Evolutionary conservation across 2,888 invertebrate species (phyloP).

Genomic region (Cephus pulcher): DNA sequence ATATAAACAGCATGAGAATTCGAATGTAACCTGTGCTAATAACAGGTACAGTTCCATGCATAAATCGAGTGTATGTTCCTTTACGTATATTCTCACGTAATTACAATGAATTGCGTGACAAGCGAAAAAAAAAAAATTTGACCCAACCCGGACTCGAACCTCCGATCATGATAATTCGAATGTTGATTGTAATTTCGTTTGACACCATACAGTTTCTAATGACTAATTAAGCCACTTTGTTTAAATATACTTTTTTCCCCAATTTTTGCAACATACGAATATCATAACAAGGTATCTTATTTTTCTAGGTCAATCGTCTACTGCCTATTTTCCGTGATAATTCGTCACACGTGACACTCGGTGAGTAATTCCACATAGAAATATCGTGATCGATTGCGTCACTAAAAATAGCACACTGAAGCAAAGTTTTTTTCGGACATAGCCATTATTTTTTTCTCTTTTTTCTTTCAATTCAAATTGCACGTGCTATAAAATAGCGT

Average conservation of each 20-base stretch:
- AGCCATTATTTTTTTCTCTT: background rate
- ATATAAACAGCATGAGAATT: background rate
- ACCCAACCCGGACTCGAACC: background rate
- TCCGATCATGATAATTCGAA: background rate
- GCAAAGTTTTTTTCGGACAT: background rate
- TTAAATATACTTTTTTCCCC: background rate
- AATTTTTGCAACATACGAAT: background rate
- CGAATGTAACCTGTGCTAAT: background rate
- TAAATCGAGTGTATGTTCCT: background rate
- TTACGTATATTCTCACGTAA: background rate
- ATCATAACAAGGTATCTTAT: background rate
- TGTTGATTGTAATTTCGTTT: background rate
- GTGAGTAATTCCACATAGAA: background rate
- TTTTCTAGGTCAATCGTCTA: background rate
- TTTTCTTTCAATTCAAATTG: too few species aligned
- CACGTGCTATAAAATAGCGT: too few species aligned
- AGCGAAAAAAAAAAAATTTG: background rate
- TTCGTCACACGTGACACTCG: background rate
- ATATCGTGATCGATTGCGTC: background rate
- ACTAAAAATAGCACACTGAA: too few species aligned
- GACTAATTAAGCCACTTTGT: background rate
- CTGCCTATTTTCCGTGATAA: background rate
- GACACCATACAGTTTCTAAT: background rate
- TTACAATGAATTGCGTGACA: background rate
- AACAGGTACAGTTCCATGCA: background rate